Base-by-base conservation (phyloP, 1,140 invertebrate species). In the Archivesica marissinica region DNA sequence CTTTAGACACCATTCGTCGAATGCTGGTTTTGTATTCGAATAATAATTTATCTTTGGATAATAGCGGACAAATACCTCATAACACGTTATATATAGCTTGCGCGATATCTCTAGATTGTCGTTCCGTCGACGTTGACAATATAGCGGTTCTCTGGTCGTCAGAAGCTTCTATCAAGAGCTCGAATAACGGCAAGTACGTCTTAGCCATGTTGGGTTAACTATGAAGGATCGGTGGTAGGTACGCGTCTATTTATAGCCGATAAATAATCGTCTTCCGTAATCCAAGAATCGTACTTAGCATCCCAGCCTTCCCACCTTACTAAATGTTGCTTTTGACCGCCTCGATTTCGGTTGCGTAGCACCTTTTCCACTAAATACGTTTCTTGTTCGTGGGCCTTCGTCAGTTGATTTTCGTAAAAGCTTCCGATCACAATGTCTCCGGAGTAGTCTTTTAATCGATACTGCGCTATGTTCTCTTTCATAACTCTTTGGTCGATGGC, bases 361-460 rank as follows among this genome's bases (percentile, higher is more conserved):
- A 28, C 28, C 25, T 68, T 68, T 68, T 68, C 64, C 23, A 68
- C 64, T 35, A 68, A 68, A 35, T 28, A 68, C 13, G 33, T 30
- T 15, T 30, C 64, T 35, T 35, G 64, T 35, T 68, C 64, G 33
- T 68, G 38, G 6, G 64, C 64, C 23, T 68, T 68, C 30, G 30
- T 68, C 64, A 68, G 33, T 38, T 68, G 64, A 30, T 68, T 68
- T 68, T 68, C 28, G 38, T 68, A 68, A 23, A 68, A 68, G 4
- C 28, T 38, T 68, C 64, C 64, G 64, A 11, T 4, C 11, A 68
- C 23, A 6, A 30, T 13, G 4, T 38, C 44, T 50, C 44, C 44
- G 9, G 44, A 11, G 44, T 50, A 50, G 20, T 50, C 44, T 50
- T 68, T 68, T 23, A 68, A 33, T 68, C 33, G 33, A 68, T 68